Percentiles rank a stretch among this genome's conserved stretches.
Evolutionary conservation across 2,888 invertebrate genomes (phyloP).

Genomic region (Geophilus truncorum): DNA sequence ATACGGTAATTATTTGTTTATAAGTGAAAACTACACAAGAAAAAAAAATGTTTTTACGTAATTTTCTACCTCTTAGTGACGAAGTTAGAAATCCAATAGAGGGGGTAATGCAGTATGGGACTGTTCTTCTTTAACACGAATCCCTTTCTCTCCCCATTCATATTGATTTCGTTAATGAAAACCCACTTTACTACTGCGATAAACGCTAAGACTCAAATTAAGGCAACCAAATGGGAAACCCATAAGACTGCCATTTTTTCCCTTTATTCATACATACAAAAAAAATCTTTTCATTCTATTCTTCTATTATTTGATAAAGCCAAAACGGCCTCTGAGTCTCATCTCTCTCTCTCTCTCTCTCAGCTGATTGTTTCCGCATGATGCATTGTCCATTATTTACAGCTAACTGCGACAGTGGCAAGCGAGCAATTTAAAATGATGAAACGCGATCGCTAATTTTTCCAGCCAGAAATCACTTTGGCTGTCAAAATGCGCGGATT

Average conservation of each 20-base stretch:
- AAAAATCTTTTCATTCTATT: too few species aligned
- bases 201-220: constrained; percentile 1
- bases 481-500: background rate
- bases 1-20: too few species aligned
- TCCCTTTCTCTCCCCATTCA: background rate
- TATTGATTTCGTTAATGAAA: background rate
- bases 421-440: background rate
- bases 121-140: background rate
- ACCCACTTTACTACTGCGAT: constrained; percentile 5
- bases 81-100: too few species aligned
- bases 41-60: too few species aligned
- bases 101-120: too few species aligned
- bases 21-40: too few species aligned
- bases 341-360: too few species aligned
- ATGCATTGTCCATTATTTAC: background rate
- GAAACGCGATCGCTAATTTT: background rate
- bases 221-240: background rate
- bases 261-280: background rate
- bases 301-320: too few species aligned
- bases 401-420: background rate
- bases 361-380: too few species aligned
- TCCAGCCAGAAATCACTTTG: background rate
- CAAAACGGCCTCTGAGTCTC: too few species aligned
- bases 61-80: too few species aligned
- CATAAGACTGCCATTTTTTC: background rate